These are phyloP conservation scores for Malurus melanocephalus DNA, from an alignment of 2,113 vertebrate species.

Conservation along the genomic window DNA sequence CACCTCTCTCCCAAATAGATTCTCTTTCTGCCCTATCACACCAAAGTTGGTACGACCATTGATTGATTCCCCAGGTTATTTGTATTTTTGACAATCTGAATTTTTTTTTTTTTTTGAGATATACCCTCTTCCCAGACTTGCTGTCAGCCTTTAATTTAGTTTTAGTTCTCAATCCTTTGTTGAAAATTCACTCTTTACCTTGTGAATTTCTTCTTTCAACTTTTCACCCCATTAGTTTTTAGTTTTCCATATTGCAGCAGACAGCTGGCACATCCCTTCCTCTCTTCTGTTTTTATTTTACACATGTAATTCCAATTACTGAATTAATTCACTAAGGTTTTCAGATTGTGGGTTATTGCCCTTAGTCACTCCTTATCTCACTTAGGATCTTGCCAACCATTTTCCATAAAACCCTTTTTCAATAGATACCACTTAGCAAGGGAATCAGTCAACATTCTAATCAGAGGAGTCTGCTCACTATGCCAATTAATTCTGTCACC, in stretches of 20 bases:
- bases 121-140: not conserved
- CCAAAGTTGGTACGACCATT: not conserved
- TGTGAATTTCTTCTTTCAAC: not conserved
- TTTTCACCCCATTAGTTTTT: not conserved
- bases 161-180: not conserved
- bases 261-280: not conserved
- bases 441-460: not conserved
- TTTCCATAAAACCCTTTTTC: not conserved
- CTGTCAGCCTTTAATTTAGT: not conserved
- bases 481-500: not conserved
- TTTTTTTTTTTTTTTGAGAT: not conserved
- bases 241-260: not conserved
- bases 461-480: not conserved
- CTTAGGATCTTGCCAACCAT: not conserved
- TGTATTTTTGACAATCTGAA: not conserved
- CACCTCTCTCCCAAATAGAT: not conserved
- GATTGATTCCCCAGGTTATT: not conserved
- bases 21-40: not conserved
- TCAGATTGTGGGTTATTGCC: not conserved
- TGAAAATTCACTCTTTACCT: not conserved
- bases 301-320: not conserved
- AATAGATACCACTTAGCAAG: not conserved
- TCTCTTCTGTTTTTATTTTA: not conserved
- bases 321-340: not conserved
- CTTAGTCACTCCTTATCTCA: not conserved